phyloP scores from a whole-genome alignment of 2,113 vertebrate species.

The Cheilinus undulatus region DNA sequence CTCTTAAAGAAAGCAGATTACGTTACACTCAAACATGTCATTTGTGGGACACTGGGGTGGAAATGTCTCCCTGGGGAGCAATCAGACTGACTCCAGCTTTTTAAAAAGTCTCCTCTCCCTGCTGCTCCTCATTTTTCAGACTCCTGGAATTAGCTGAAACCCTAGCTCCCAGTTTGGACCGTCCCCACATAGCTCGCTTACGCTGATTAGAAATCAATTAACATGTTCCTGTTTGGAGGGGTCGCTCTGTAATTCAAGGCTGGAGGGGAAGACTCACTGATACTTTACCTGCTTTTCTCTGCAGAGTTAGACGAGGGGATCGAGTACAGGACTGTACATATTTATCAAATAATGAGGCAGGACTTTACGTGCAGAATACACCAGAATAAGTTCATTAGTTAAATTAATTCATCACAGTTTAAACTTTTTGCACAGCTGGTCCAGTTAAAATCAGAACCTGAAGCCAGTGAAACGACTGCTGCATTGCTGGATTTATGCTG shows the following conservation, averaged over 20 bases:
- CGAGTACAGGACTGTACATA: too few species aligned
- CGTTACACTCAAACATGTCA: slow-evolving; percentile 78
- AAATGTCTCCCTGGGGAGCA: slow-evolving; percentile 79
- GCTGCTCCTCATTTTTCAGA: slow-evolving; percentile 70
- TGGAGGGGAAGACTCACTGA: slow-evolving; percentile 16
- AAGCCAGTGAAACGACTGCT: too few species aligned
- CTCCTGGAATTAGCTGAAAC: slow-evolving; percentile 60
- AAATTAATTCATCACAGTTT: too few species aligned
- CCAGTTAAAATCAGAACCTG: too few species aligned
- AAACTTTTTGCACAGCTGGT: too few species aligned
- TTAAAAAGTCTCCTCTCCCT: slow-evolving; percentile 67
- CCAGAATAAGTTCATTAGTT: too few species aligned
- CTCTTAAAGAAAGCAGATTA: slow-evolving; percentile 75
- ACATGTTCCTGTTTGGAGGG: slow-evolving; percentile 52
- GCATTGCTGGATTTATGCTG: too few species aligned
- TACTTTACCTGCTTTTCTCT: too few species aligned
- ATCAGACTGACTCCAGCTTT: slow-evolving; percentile 75
- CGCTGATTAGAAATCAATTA: slow-evolving; percentile 74
- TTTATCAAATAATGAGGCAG: too few species aligned
- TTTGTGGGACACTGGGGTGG: slow-evolving; percentile 71
- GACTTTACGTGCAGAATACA: too few species aligned
- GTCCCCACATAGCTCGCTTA: slow-evolving; percentile 50
- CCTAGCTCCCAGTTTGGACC: slow-evolving; percentile 38
- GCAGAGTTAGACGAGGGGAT: too few species aligned
- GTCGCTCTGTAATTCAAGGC: slow-evolving; percentile 63